Evolutionary conservation across 2,797 vertebrate genomes (phyloP), one percentile per base, ranked within the genome.

Genomic region (Rhinophrynus dorsalis): DNA sequence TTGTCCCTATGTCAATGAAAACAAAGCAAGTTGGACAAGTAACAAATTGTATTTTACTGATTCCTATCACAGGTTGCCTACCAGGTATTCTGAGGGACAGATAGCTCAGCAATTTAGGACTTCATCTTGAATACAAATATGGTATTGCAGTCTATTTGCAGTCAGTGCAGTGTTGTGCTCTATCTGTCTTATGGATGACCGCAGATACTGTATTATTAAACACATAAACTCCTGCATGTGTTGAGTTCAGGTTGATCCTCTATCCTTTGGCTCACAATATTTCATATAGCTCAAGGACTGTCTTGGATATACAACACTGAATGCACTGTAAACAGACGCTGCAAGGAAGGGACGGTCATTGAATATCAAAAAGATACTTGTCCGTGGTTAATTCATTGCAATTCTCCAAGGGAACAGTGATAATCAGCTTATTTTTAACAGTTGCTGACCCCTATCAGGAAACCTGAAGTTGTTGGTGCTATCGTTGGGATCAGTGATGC

Each of bases 291-390:
- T 18, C 27, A 45, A 52, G 35, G 33, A 81, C 18, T 59, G 6
- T 3, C 76, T n/a, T 74, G 21, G 33, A 40, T 58, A 40, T 58
- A 45, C 30, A 47, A 45, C 13, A 30, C 6, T 74, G 76, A 74
- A 75, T 40, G 21, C 48, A 55, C 15, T 74, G 65, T 69, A 26
- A 57, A 0, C 0, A 44, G 59, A 21, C 13, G 6, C 58, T 27
- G 71, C 51, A 64, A 67, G n/a, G 18, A 67, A 74, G 23, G 11
- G 50, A 6, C 40, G 74, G 57, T 75, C 77, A 30, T 30, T 21
- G 58, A 44, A 64, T 84, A 84, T 88, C 75, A 81, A 38, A 82
- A 78, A 83, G 17, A 45, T 67, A 79, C 74, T 72, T 76, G 8
- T 0, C 12, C 67, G 59, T 68, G 8, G 48, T 23, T 54, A 42